Base-by-base conservation (phyloP, 2,797 vertebrate genomes). In the Tympanoctomys barrerae region DNA sequence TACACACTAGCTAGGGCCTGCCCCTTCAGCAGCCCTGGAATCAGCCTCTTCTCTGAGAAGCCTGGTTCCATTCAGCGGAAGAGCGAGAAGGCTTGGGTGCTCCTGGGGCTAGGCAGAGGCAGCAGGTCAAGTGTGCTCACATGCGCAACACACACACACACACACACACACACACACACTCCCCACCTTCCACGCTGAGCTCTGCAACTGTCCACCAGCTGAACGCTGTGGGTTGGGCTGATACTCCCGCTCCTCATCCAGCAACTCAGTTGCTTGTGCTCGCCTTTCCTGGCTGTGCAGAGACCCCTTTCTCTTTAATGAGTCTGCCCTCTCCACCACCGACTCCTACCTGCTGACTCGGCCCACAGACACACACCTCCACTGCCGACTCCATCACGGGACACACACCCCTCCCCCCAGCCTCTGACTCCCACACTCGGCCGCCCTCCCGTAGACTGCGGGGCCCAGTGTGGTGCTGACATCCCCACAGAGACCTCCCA, bases 41-140 rank as follows among this genome's bases (percentile, higher is more conserved):
- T 28, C 22, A 75, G 14, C 26, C 54, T 31, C 61, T 26, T 21
- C 77, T 61, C 66, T 5, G 39, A 77, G 28, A 42, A 83, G 46
- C 28, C 75, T 19, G 33, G 57, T 3, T 89, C 88, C 33, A 31
- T 39, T 22, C 1, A 39, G n/a, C 0, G 7, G 61, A 33, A 26
- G 52, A 52, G 52, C 42, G n/a, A 1, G 1, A 24, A 33, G 33
- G 5, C 11, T 24, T 62, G 52, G 24, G 80, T 36, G 39, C 33
- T 61, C 1, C 26, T 59, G 33, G 36, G 36, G 10, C 49, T 7
- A 28, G 42, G 24, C 62, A 73, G 26, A 19, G 59, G 26, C 1
- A 10, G 16, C 10, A 19, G 2, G 1, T 11, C 1, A 1, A 66
- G 73, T 8, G 1, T 33, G 5, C 10, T 28, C n/a, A 24, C 14